phyloP scores from a whole-genome alignment of 2,113 vertebrate species.

The Larimichthys crocea region DNA sequence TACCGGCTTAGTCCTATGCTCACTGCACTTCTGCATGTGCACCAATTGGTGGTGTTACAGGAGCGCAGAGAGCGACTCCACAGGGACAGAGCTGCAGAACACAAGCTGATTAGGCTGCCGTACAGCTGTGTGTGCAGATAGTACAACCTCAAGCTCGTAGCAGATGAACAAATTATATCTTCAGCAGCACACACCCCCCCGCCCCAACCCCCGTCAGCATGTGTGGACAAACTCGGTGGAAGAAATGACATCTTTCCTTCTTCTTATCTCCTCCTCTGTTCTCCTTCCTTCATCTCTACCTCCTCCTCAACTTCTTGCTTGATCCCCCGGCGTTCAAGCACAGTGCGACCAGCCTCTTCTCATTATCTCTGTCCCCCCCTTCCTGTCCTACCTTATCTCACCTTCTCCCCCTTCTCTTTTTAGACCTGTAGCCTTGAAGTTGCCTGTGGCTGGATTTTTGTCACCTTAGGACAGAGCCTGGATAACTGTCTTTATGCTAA shows the following conservation, averaged over 20 bases:
- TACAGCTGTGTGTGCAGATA: conserved; percentile 72
- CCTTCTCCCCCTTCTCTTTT: conserved; percentile 17
- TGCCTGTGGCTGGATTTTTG: neutral
- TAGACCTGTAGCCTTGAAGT: conserved; percentile 18
- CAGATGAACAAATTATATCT: conserved; percentile 63
- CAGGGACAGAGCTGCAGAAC: conserved; percentile 54
- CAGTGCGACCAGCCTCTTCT: conserved; percentile 27
- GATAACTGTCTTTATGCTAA: neutral
- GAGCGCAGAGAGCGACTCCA: conserved; percentile 40
- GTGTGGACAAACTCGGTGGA: conserved; percentile 50
- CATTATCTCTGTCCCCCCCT: conserved; percentile 39
- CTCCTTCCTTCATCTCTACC: conserved; percentile 38
- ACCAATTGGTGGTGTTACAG: conserved; percentile 70
- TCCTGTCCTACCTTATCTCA: conserved; percentile 38
- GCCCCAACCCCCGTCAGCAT: conserved; percentile 33
- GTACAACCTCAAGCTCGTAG: conserved; percentile 62
- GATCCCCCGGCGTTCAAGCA: conserved; percentile 32
- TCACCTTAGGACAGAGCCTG: too few relatives aligned
- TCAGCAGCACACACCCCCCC: neutral
- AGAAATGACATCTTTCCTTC: conserved; percentile 50
- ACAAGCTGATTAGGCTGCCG: conserved; percentile 65
- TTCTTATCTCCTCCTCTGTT: conserved; percentile 49
- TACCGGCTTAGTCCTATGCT: neutral
- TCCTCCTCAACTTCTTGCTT: conserved; percentile 12
- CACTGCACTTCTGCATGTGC: conserved; percentile 43